Conservation (phyloP, 2,797 vertebrate species). For the Xiphophorus birchmanni region DNA sequence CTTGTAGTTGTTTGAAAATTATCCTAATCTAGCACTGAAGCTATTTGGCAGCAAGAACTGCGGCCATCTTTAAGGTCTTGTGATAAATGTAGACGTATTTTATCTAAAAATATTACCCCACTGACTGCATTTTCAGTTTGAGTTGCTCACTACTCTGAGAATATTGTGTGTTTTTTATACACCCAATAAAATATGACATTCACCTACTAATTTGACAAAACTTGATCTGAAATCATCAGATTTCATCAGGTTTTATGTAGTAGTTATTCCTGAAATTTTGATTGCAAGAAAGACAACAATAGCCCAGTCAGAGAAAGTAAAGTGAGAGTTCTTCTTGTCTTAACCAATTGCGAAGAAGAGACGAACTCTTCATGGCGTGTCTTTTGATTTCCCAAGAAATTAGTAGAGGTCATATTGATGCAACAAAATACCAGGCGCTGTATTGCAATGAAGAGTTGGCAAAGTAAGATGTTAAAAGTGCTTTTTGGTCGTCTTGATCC, state of each 20-base stretch:
- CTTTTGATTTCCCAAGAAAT: background rate
- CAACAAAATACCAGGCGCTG: background rate
- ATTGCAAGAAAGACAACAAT: background rate
- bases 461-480: slow-evolving; percentile 2
- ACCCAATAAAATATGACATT: background rate
- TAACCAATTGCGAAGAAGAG: background rate
- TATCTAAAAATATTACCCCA: background rate
- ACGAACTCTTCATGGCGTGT: background rate
- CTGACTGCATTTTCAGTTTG: no score
- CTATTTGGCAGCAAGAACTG: background rate
- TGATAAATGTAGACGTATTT: background rate
- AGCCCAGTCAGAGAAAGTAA: background rate
- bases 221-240: background rate
- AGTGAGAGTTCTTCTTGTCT: background rate
- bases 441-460: background rate
- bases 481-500: background rate
- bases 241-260: background rate
- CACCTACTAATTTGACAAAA: background rate
- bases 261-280: background rate
- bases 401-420: background rate
- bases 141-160: no score
- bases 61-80: background rate
- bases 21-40: background rate
- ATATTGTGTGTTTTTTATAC: no score
- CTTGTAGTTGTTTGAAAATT: background rate